Conservation (phyloP, 2,888 invertebrate genomes). For the Amiota communis region DNA sequence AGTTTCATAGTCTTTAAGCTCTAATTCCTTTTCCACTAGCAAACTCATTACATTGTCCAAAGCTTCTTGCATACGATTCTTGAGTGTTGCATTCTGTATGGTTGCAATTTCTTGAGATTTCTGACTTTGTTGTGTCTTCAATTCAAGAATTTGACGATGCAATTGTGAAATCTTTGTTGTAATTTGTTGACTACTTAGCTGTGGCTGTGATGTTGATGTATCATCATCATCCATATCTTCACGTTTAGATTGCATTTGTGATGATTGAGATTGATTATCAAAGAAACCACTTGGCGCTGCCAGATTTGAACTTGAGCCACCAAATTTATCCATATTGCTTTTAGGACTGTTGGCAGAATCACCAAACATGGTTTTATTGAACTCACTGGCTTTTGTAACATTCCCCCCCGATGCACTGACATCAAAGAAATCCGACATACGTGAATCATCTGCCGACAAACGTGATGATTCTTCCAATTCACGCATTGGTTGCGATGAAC, state of each 20-base stretch:
- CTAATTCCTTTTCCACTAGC: slow-evolving; percentile 85
- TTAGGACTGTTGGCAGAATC: slow-evolving; percentile 56
- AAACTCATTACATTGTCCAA: slow-evolving; percentile 86
- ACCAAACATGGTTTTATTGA: slow-evolving; percentile 70
- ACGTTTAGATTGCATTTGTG: slow-evolving; percentile 50
- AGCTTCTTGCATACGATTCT: slow-evolving; percentile 87
- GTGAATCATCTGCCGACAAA: slow-evolving; percentile 83
- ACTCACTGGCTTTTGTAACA: slow-evolving; percentile 63
- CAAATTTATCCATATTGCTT: slow-evolving; percentile 59
- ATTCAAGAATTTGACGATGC: slow-evolving; percentile 82
- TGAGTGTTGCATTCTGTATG: slow-evolving; percentile 87
- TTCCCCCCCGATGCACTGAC: slow-evolving; percentile 74
- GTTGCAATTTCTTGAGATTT: slow-evolving; percentile 88
- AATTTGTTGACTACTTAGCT: slow-evolving; percentile 75
- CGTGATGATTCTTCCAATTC: slow-evolving; percentile 87
- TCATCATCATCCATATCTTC: slow-evolving; percentile 68
- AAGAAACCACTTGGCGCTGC: slow-evolving; percentile 66
- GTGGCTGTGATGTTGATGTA: slow-evolving; percentile 58
- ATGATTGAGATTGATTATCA: slow-evolving; percentile 51
- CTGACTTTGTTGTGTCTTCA: slow-evolving; percentile 82
- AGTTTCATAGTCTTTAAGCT: slow-evolving; percentile 73
- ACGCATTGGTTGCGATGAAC: slow-evolving; percentile 72
- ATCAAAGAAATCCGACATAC: slow-evolving; percentile 81
- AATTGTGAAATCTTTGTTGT: slow-evolving; percentile 81
- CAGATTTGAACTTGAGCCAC: slow-evolving; percentile 69